A percentile compares a stretch with the other conserved stretches of the same genome.
These are phyloP conservation scores for Bellardia pandia DNA, from an alignment of 2,888 invertebrate genomes.

Conservation along the genomic window DNA sequence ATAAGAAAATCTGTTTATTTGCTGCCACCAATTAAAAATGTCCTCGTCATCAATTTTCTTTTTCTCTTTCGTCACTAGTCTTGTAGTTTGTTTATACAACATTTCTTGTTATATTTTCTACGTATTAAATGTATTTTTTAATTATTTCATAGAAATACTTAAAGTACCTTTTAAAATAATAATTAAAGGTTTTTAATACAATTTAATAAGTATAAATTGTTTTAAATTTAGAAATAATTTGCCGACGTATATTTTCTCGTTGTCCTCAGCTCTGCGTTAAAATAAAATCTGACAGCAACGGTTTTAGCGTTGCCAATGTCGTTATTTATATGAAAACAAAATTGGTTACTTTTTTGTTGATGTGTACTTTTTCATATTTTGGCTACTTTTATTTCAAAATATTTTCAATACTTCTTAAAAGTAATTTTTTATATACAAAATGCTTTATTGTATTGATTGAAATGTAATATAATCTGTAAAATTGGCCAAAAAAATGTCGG, in stretches of 20 bases:
- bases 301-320: too few species aligned
- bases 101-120: neutral
- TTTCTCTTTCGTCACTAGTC: slow-evolving; percentile 22
- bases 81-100: neutral
- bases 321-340: too few species aligned
- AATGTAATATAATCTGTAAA: too few species aligned
- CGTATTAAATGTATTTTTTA: neutral
- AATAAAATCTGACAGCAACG: slow-evolving; percentile 58
- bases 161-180: slow-evolving; percentile 37
- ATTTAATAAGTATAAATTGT: slow-evolving; percentile 63
- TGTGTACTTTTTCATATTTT: too few species aligned
- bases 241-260: slow-evolving; percentile 48
- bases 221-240: slow-evolving; percentile 35
- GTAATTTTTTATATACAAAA: too few species aligned
- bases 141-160: neutral
- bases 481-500: too few species aligned
- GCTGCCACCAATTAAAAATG: slow-evolving; percentile 71
- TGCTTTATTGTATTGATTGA: too few species aligned
- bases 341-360: too few species aligned
- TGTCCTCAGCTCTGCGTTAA: slow-evolving; percentile 39
- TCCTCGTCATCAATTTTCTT: slow-evolving; percentile 75
- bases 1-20: slow-evolving; percentile 39
- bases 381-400: too few species aligned
- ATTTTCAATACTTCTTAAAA: too few species aligned
- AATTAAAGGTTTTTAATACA: slow-evolving; percentile 43